These are phyloP conservation scores for Brachypodius melanocephalos DNA, from an alignment of 2,113 vertebrate genomes.

Conservation along the genomic window DNA sequence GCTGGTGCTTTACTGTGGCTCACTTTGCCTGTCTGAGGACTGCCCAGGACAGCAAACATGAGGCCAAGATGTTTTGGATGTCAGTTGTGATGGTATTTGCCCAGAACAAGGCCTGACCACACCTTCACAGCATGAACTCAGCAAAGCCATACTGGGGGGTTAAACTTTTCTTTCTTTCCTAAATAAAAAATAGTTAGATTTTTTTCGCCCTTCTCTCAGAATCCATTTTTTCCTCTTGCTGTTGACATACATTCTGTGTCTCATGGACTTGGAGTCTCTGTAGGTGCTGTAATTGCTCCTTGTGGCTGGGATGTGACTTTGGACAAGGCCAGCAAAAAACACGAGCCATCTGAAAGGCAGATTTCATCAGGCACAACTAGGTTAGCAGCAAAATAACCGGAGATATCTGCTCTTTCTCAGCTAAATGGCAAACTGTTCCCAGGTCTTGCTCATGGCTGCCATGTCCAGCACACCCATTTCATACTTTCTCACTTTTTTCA, in stretches of 20 bases:
- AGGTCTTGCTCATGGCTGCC: background rate
- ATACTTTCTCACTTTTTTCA: background rate
- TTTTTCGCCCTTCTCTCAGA: background rate
- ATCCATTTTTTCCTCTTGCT: background rate
- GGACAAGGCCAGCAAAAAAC: background rate
- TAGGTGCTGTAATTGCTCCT: background rate
- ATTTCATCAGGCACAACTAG: background rate
- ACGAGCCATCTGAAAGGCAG: background rate
- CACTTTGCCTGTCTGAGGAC: background rate
- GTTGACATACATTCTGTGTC: background rate
- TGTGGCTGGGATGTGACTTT: background rate
- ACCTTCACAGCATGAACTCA: background rate
- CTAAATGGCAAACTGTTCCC: background rate
- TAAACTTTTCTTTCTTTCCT: background rate
- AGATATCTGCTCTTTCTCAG: background rate
- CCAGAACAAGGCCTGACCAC: background rate
- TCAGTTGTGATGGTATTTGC: background rate
- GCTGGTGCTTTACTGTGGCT: constrained; percentile 4
- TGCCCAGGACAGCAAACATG: background rate
- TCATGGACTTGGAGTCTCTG: background rate
- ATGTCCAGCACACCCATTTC: background rate
- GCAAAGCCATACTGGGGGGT: background rate
- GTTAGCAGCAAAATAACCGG: background rate
- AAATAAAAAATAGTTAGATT: background rate
- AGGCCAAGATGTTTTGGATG: background rate